Evolutionary conservation across 2,113 vertebrate genomes (phyloP).

Genomic region (Passer domesticus): DNA sequence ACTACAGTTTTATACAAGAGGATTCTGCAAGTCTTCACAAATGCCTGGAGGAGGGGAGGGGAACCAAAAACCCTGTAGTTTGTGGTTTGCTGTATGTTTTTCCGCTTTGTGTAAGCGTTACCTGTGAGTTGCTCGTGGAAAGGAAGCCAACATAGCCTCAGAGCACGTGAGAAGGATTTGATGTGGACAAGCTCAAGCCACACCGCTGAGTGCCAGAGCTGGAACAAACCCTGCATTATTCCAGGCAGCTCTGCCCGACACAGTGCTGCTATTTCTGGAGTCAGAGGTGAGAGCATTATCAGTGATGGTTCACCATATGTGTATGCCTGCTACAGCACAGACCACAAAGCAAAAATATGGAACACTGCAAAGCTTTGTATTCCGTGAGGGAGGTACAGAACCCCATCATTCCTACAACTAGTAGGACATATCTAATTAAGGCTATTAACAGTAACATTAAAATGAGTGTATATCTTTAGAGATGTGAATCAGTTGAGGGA

Average conservation of each 20-base stretch:
- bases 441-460: neutral
- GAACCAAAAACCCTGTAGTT: neutral
- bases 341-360: rapidly evolving
- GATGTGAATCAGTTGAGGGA: neutral
- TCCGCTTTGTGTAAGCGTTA: neutral
- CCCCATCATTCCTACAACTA: neutral
- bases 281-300: neutral
- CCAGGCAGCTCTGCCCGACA: neutral
- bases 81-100: neutral
- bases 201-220: neutral
- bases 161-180: neutral
- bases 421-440: neutral
- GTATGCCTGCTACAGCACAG: neutral
- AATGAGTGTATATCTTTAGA: neutral
- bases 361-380: neutral
- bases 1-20: neutral
- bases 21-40: neutral
- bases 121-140: neutral
- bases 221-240: neutral
- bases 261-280: neutral
- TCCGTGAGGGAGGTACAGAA: neutral
- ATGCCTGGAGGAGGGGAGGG: neutral
- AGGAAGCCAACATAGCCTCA: neutral
- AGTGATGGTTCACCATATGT: neutral
- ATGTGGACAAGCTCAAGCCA: neutral